Evolutionary conservation across 2,797 vertebrate species (phyloP).

Genomic region (Ciconia nigra): DNA sequence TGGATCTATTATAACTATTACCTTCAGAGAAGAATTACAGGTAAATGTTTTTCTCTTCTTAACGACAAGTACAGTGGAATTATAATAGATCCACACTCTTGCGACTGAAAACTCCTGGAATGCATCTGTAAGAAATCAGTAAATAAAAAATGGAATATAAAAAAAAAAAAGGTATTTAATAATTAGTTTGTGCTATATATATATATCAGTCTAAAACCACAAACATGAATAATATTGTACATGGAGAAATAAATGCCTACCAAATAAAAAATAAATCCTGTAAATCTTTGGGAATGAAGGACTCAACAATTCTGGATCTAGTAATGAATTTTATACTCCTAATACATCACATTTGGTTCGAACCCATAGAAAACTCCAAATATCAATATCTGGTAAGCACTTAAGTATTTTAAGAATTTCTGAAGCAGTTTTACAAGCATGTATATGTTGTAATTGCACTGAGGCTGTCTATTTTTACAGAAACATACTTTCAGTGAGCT

Average conservation of each 20-base stretch:
- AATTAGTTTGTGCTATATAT: neutral
- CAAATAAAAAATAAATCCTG: neutral
- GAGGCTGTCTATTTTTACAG: neutral
- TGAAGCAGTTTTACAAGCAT: neutral
- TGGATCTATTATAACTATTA: slow-evolving; percentile 61
- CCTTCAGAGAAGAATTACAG: slow-evolving; percentile 67
- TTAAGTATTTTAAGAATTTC: neutral
- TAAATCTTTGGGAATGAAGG: neutral
- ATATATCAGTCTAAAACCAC: neutral
- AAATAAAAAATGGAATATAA: slow-evolving; percentile 28
- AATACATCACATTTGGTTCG: neutral
- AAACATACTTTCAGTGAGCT: neutral
- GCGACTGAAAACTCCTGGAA: neutral
- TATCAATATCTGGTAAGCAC: neutral
- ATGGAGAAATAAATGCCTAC: neutral
- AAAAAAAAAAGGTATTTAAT: neutral
- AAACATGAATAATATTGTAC: neutral
- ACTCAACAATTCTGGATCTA: neutral
- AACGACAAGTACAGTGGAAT: slow-evolving; percentile 43
- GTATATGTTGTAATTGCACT: neutral
- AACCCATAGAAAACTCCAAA: neutral
- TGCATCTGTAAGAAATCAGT: slow-evolving; percentile 51
- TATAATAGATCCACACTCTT: slow-evolving; percentile 37
- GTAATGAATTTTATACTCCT: neutral
- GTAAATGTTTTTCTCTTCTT: slow-evolving; percentile 53